phyloP scores from a whole-genome alignment of 1,140 invertebrate species.

The Apis cerana region DNA sequence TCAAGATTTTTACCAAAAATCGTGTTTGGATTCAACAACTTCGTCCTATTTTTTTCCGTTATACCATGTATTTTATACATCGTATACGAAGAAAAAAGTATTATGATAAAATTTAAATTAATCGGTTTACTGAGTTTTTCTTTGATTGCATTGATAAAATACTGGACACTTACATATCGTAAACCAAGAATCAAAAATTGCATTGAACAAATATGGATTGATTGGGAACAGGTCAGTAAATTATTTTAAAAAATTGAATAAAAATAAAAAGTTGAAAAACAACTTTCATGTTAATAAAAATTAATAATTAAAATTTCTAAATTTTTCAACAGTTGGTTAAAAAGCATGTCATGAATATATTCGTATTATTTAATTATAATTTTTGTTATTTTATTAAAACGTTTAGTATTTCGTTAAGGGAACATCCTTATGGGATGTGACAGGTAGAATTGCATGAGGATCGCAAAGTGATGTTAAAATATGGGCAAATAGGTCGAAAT shows the following conservation, averaged over 20 bases:
- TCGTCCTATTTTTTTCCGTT: conserved; percentile 34
- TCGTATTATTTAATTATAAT: too few relatives aligned
- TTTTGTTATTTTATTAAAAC: background rate
- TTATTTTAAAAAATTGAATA: background rate
- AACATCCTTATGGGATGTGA: background rate
- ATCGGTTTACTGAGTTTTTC: conserved; percentile 38
- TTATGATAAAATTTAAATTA: conserved; percentile 32
- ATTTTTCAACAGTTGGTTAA: too few relatives aligned
- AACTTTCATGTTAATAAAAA: too few relatives aligned
- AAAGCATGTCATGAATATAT: too few relatives aligned
- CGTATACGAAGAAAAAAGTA: conserved; percentile 35
- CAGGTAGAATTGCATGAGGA: conserved; percentile 33
- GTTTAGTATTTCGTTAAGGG: background rate
- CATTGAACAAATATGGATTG: conserved; percentile 49
- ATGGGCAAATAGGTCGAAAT: conserved; percentile 43
- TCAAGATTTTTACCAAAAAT: conserved; percentile 12
- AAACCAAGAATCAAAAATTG: conserved; percentile 40
- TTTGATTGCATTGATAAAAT: conserved; percentile 34
- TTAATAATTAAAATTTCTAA: too few relatives aligned
- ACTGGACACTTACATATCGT: conserved; percentile 31
- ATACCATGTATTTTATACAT: conserved; percentile 44
- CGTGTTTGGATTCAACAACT: conserved; percentile 13
- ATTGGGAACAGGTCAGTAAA: conserved; percentile 58
- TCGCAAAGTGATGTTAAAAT: conserved; percentile 48
- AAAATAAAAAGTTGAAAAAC: background rate